Conservation (phyloP, 1,140 invertebrate species). For the Caenorhabditis briggsae region DNA sequence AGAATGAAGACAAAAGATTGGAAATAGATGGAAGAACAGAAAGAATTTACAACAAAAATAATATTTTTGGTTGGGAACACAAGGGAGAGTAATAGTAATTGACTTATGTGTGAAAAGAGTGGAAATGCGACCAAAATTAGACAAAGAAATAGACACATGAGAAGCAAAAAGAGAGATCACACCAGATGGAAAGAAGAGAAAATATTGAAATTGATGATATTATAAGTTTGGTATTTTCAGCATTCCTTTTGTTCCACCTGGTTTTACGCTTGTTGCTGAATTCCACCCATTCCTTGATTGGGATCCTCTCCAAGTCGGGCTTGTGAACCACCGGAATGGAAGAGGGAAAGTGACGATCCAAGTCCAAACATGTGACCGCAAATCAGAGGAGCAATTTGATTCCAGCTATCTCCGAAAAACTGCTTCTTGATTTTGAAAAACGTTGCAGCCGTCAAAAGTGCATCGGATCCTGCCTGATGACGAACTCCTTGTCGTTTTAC, state of each 20-base stretch:
- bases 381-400: constrained; percentile 67
- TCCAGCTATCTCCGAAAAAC: constrained; percentile 74
- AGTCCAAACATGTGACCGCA: constrained; percentile 47
- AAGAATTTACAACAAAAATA: constrained; percentile 11
- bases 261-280: constrained; percentile 25
- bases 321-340: neutral
- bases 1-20: neutral
- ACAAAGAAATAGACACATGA: constrained; percentile 55
- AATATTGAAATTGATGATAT: constrained; percentile 1
- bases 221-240: neutral
- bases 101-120: neutral
- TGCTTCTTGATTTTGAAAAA: constrained; percentile 98
- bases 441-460: constrained; percentile 93
- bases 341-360: constrained; percentile 30
- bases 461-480: constrained; percentile 98
- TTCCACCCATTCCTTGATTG: neutral
- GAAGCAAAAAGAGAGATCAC: constrained; percentile 33
- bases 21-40: constrained; percentile 25
- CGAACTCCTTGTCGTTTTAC: constrained; percentile 91
- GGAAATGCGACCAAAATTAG: constrained; percentile 35
- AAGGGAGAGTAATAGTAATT: neutral
- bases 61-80: neutral
- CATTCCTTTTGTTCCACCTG: neutral
- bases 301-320: constrained; percentile 5
- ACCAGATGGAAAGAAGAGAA: neutral